Conservation (phyloP, 2,113 vertebrate species). For the Taxidea taxus region DNA sequence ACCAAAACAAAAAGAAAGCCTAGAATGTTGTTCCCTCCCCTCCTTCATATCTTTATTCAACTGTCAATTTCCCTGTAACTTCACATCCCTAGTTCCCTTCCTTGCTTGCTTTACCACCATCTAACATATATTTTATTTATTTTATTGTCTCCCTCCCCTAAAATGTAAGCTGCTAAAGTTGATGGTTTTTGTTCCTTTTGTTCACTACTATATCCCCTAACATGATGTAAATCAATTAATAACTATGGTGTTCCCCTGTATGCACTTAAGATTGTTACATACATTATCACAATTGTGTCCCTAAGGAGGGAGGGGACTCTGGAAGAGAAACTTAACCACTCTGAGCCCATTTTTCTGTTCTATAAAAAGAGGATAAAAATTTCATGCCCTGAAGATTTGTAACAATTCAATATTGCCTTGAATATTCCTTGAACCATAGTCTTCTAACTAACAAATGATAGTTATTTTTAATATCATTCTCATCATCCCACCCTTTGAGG, state of each 20-base stretch:
- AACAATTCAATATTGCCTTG: not conserved
- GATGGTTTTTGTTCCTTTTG: not conserved
- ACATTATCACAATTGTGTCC: not conserved
- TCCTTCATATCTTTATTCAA: not conserved
- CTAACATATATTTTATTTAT: not conserved
- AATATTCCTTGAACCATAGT: not conserved
- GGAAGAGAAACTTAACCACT: not conserved
- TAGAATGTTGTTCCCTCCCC: not conserved
- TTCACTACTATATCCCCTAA: not conserved
- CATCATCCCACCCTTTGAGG: conserved; percentile 37
- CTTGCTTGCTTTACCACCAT: not conserved
- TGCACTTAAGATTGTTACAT: not conserved
- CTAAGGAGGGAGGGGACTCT: not conserved
- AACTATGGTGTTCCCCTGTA: not conserved
- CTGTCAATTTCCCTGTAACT: not conserved
- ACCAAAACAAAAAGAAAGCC: not conserved
- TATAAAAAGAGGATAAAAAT: not conserved
- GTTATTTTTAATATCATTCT: conserved; percentile 23
- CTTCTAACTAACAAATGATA: not conserved
- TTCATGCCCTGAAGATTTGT: not conserved
- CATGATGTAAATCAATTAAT: not conserved
- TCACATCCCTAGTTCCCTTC: not conserved
- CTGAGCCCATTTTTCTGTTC: conserved; percentile 14
- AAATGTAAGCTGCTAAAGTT: not conserved
- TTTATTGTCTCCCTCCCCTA: not conserved